phyloP scores from a whole-genome alignment of 2,888 invertebrate species.

The Leptodirus hochenwartii region DNA sequence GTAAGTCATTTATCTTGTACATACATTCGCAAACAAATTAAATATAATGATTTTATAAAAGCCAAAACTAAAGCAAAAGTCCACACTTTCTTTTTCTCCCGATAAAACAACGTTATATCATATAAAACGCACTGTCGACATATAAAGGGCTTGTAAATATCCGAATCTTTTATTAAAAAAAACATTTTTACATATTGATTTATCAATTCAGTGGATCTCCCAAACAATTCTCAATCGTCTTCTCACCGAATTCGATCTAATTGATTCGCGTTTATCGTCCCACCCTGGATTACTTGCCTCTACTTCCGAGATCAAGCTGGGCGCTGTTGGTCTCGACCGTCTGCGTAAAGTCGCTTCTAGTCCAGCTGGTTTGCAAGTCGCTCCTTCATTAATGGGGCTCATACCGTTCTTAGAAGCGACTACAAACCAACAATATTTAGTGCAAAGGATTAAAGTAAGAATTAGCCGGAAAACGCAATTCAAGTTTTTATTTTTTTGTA shows the following conservation, averaged over 20 bases:
- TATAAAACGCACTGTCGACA: too few species aligned
- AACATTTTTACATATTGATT: too few species aligned
- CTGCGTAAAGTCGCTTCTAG: conserved; percentile 50
- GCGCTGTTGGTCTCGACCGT: conserved; percentile 51
- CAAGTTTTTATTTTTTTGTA: too few species aligned
- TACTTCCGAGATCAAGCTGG: conserved; percentile 47
- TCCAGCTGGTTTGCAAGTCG: conserved; percentile 4
- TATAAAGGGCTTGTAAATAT: too few species aligned
- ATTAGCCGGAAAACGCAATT: too few species aligned
- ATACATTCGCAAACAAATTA: too few species aligned
- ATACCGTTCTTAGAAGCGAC: conserved; percentile 69
- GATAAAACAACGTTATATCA: too few species aligned
- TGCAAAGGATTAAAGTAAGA: conserved; percentile 60
- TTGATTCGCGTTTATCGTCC: conserved; percentile 50
- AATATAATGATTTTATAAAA: too few species aligned
- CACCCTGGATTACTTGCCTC: too few species aligned
- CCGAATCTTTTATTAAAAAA: too few species aligned
- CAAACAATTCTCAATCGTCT: conserved; percentile 64
- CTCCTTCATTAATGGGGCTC: conserved; percentile 22
- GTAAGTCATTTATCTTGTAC: conserved; percentile 29
- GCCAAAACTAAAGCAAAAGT: too few species aligned
- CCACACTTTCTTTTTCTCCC: too few species aligned
- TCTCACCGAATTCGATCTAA: conserved; percentile 49
- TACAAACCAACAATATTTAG: conserved; percentile 72
- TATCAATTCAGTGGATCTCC: conserved; percentile 67